Conservation (phyloP, 2,113 vertebrate genomes). For the Conger conger region DNA sequence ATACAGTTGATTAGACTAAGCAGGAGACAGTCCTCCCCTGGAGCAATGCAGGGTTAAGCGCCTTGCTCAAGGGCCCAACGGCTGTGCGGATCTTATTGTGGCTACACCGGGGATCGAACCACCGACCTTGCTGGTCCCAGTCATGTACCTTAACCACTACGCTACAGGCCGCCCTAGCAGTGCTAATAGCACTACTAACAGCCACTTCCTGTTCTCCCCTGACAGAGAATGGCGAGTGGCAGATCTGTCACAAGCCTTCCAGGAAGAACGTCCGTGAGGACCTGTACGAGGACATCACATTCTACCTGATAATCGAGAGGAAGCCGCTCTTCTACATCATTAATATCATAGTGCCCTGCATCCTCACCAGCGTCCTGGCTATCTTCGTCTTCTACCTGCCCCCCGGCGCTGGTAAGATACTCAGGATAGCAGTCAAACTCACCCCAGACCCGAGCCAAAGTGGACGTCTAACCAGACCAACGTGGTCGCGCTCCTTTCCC, state of each 20-base stretch:
- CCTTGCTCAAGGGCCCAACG: too few relatives aligned
- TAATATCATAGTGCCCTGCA: constrained; percentile 86
- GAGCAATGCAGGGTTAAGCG: too few relatives aligned
- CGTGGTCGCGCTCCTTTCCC: too few relatives aligned
- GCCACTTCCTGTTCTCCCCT: neutral
- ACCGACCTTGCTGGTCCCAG: too few relatives aligned
- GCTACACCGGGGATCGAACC: too few relatives aligned
- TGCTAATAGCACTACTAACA: neutral
- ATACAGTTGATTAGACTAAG: too few relatives aligned
- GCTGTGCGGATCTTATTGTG: too few relatives aligned
- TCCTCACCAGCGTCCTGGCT: constrained; percentile 84
- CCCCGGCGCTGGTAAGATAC: constrained; percentile 79
- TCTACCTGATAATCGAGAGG: constrained; percentile 87
- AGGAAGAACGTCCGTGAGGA: constrained; percentile 73
- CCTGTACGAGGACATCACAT: constrained; percentile 80
- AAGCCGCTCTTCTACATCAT: constrained; percentile 90
- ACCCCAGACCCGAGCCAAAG: too few relatives aligned
- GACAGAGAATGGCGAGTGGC: constrained; percentile 86
- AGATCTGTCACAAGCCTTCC: constrained; percentile 81
- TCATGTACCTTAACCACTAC: too few relatives aligned
- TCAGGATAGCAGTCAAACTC: neutral
- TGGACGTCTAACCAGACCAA: too few relatives aligned
- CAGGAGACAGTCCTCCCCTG: too few relatives aligned
- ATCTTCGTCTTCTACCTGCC: constrained; percentile 91
- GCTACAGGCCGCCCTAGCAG: too few relatives aligned